A percentile compares a stretch with the other conserved stretches of the same genome.
Conservation (phyloP, 2,113 vertebrate species). For the Cyanoramphus novaezelandiae region DNA sequence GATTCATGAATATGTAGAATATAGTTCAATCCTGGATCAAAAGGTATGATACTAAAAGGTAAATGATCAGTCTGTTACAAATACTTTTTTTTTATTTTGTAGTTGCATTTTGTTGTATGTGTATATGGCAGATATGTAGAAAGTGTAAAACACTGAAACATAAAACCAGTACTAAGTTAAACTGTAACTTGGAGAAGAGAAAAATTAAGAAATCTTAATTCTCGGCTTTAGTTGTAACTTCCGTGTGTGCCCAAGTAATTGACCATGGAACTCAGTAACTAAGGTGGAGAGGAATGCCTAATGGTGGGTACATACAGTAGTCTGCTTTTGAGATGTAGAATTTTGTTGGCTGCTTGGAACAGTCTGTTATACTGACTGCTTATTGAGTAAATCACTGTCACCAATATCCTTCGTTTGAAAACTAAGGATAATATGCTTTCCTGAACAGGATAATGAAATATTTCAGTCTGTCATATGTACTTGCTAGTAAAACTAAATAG, state of each 20-base stretch:
- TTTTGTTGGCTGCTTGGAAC: neutral
- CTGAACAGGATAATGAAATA: neutral
- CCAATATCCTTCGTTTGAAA: neutral
- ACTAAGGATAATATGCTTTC: neutral
- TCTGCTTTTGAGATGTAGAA: neutral
- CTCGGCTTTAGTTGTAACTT: neutral
- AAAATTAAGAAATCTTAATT: neutral
- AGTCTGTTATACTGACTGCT: neutral
- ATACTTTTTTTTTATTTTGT: neutral
- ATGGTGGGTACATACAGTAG: neutral
- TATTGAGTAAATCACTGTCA: neutral
- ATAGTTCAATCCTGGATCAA: conserved; percentile 86
- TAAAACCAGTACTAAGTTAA: neutral
- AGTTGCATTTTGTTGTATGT: neutral
- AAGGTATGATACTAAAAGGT: conserved; percentile 81
- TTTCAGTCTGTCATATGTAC: neutral
- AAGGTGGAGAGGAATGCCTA: neutral
- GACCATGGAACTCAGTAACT: neutral
- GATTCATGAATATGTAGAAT: conserved; percentile 93
- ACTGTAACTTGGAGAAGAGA: neutral
- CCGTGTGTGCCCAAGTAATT: neutral
- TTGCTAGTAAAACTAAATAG: neutral
- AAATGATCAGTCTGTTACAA: neutral
- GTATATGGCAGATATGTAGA: neutral
- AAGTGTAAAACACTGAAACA: neutral